These are phyloP conservation scores for Apteryx mantelli DNA, from an alignment of 2,113 vertebrate species.

Conservation along the genomic window DNA sequence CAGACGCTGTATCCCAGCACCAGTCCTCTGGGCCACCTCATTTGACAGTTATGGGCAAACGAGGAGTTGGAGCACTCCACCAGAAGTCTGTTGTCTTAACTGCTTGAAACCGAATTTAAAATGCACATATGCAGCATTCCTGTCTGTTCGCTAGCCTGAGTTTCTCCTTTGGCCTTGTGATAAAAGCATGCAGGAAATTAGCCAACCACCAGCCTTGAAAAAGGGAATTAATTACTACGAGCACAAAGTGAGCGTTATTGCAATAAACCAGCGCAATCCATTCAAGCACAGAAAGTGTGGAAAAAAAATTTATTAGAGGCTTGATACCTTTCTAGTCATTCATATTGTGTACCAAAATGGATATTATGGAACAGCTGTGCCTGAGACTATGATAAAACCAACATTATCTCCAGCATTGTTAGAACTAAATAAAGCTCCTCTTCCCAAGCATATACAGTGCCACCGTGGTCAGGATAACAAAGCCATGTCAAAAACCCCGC, in stretches of 20 bases:
- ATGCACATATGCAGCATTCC: conserved; percentile 35
- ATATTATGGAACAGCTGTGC: not conserved
- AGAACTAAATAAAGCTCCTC: conserved; percentile 19
- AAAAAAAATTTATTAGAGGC: conserved; percentile 5
- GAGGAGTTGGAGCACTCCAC: not conserved
- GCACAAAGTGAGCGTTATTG: conserved; percentile 64
- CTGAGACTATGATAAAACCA: conserved; percentile 7
- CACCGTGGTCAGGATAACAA: not conserved
- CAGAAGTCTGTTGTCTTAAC: conserved; percentile 14
- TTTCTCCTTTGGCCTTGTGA: conserved; percentile 66
- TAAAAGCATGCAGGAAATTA: conserved; percentile 70
- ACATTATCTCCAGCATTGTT: not conserved
- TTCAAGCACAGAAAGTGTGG: conserved; percentile 24
- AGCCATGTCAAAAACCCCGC: not conserved
- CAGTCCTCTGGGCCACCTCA: not conserved
- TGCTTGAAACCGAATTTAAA: not conserved
- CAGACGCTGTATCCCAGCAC: rapidly evolving
- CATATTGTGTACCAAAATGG: not conserved
- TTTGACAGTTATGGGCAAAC: not conserved
- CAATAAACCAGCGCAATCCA: conserved; percentile 54
- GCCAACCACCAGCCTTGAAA: conserved; percentile 57
- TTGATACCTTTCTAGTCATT: conserved; percentile 16
- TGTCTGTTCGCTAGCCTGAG: conserved; percentile 45
- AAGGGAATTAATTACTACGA: conserved; percentile 71
- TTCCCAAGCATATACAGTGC: not conserved